Evolutionary conservation across 1,140 invertebrate species (phyloP).

Genomic region (Drosophila chauvacae): DNA sequence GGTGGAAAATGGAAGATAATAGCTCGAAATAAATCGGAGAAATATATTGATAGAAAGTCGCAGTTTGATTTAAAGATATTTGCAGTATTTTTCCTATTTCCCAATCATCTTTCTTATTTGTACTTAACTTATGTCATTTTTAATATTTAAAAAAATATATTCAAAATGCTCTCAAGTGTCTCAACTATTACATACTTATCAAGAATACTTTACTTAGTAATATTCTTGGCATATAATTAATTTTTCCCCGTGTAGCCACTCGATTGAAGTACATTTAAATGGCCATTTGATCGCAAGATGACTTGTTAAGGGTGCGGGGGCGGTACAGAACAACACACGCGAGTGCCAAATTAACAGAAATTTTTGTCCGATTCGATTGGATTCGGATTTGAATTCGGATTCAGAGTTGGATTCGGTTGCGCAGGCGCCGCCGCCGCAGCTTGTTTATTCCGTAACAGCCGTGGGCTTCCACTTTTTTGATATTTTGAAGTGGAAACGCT

Average conservation of each 20-base stretch:
- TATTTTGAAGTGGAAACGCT: constrained; percentile 52
- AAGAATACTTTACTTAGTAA: rapidly evolving
- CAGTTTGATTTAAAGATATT: too few relatives aligned
- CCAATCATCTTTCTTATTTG: too few relatives aligned
- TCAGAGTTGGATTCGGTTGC: constrained; percentile 28
- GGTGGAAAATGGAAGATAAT: too few relatives aligned
- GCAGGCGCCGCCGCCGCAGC: constrained; percentile 67
- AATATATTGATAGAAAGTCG: too few relatives aligned
- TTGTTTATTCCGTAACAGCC: constrained; percentile 26
- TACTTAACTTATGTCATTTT: not conserved
- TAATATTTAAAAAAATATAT: not conserved
- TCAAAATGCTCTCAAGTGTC: not conserved
- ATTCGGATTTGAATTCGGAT: constrained; percentile 17
- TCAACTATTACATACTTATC: too few relatives aligned
- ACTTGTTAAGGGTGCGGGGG: constrained; percentile 46
- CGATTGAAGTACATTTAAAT: constrained; percentile 67
- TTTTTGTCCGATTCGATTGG: constrained; percentile 45
- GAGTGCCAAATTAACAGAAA: constrained; percentile 76
- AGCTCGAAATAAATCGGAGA: too few relatives aligned
- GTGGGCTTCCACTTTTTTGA: constrained; percentile 35
- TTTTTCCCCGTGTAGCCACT: not conserved
- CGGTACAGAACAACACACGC: constrained; percentile 59
- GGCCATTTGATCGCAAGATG: constrained; percentile 49
- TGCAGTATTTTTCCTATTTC: too few relatives aligned
- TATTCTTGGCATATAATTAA: rapidly evolving